These are phyloP conservation scores for Philaethria dido DNA, from an alignment of 2,888 invertebrate genomes.

Conservation along the genomic window DNA sequence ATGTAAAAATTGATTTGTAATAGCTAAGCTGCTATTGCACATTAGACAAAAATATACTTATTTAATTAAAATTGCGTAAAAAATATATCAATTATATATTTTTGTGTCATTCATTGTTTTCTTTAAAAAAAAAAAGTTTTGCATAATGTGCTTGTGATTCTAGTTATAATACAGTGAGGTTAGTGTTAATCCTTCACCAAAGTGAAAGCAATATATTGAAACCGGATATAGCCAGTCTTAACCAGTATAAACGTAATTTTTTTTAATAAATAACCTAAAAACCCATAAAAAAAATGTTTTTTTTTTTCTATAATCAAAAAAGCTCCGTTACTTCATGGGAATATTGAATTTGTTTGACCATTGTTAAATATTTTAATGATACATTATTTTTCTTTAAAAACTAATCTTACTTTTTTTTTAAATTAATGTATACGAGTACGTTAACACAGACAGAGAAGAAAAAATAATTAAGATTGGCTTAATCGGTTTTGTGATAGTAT, in stretches of 20 bases:
- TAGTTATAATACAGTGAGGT: slow-evolving; percentile 22
- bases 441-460: too few relatives aligned
- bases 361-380: too few relatives aligned
- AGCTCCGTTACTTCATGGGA: too few relatives aligned
- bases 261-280: not conserved
- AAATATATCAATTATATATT: not conserved
- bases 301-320: too few relatives aligned
- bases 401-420: not conserved
- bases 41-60: slow-evolving; percentile 3
- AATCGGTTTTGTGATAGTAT: slow-evolving; percentile 3
- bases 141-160: slow-evolving; percentile 33
- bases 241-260: not conserved
- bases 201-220: slow-evolving; percentile 22
- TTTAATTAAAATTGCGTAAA: not conserved
- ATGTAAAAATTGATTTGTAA: slow-evolving; percentile 10
- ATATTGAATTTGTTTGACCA: too few relatives aligned
- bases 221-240: slow-evolving; percentile 29
- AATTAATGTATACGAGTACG: too few relatives aligned
- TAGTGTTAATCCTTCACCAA: slow-evolving; percentile 28
- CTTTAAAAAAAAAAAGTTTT: not conserved
- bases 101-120: not conserved
- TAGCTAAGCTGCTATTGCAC: slow-evolving; percentile 25
- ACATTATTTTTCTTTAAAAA: too few relatives aligned
- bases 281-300: too few relatives aligned
- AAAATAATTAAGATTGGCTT: not conserved